Conservation (phyloP, 2,113 vertebrate species). For the Tricholaema leucomelas region DNA sequence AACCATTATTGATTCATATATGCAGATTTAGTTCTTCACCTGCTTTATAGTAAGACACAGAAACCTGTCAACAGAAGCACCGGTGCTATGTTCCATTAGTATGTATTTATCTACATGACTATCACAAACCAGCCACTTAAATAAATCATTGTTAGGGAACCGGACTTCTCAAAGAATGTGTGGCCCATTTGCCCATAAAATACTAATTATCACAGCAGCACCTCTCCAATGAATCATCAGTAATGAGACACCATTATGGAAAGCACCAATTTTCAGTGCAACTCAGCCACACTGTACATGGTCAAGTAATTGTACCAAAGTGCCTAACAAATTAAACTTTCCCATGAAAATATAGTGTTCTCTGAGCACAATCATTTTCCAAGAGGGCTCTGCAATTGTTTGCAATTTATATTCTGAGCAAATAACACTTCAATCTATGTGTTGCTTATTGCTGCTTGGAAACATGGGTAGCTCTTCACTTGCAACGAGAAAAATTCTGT, state of each 20-base stretch:
- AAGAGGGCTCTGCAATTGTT: background rate
- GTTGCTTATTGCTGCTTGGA: background rate
- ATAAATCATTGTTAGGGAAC: slow-evolving; percentile 47
- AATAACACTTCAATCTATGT: background rate
- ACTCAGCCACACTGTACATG: background rate
- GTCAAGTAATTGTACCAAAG: slow-evolving; percentile 27
- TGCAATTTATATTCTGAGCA: background rate
- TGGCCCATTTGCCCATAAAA: slow-evolving; percentile 9
- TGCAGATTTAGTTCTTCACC: slow-evolving; percentile 42
- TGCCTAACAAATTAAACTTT: slow-evolving; percentile 47
- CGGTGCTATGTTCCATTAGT: background rate
- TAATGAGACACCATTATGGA: slow-evolving; percentile 36
- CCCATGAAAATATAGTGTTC: background rate
- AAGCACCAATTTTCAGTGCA: slow-evolving; percentile 49
- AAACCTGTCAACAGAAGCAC: slow-evolving; percentile 38
- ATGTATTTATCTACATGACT: slow-evolving; percentile 47
- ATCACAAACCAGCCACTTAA: slow-evolving; percentile 26
- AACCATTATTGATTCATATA: slow-evolving; percentile 57
- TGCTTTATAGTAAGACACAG: slow-evolving; percentile 28
- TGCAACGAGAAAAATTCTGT: background rate
- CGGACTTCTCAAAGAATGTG: slow-evolving; percentile 31
- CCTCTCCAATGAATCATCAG: slow-evolving; percentile 43
- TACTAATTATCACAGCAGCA: slow-evolving; percentile 55
- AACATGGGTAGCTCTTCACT: background rate
- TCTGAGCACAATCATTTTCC: background rate